These are phyloP conservation scores for Polydrusus pterygomalis DNA, from an alignment of 2,888 invertebrate genomes.

Conservation along the genomic window DNA sequence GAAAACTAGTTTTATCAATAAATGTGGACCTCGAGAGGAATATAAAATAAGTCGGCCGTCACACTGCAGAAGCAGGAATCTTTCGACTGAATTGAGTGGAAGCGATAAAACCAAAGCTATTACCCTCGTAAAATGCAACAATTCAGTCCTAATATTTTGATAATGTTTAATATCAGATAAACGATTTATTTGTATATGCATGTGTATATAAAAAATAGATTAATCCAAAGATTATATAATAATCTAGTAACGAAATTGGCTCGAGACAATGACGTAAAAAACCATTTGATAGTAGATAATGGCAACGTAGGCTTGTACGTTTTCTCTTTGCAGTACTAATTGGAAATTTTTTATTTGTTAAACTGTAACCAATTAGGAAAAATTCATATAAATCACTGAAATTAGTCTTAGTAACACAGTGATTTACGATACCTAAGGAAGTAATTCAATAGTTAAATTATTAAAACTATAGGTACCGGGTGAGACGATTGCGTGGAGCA, in stretches of 20 bases:
- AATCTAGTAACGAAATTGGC: not conserved
- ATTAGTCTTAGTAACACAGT: too few species aligned
- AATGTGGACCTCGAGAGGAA: not conserved
- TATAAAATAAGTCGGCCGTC: slow-evolving; percentile 12
- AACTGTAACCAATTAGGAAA: too few species aligned
- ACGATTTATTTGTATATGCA: not conserved
- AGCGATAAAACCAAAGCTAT: slow-evolving; percentile 9
- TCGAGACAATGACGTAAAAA: too few species aligned
- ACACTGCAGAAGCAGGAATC: slow-evolving; percentile 7
- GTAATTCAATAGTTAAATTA: too few species aligned
- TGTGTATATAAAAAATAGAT: not conserved
- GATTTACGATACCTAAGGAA: too few species aligned
- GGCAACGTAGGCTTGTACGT: too few species aligned
- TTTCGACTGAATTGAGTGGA: not conserved
- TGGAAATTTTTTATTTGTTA: too few species aligned
- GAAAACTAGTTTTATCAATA: not conserved
- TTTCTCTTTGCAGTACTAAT: too few species aligned
- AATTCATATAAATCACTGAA: too few species aligned
- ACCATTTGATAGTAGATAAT: too few species aligned
- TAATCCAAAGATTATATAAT: not conserved
- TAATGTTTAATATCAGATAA: slow-evolving; percentile 7
- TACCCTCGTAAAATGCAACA: slow-evolving; percentile 16
- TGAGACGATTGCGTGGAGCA: too few species aligned
- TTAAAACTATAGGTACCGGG: too few species aligned
- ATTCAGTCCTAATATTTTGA: slow-evolving; percentile 4